phyloP scores from a whole-genome alignment of 2,888 invertebrate species.

The Pelosia muscerda region DNA sequence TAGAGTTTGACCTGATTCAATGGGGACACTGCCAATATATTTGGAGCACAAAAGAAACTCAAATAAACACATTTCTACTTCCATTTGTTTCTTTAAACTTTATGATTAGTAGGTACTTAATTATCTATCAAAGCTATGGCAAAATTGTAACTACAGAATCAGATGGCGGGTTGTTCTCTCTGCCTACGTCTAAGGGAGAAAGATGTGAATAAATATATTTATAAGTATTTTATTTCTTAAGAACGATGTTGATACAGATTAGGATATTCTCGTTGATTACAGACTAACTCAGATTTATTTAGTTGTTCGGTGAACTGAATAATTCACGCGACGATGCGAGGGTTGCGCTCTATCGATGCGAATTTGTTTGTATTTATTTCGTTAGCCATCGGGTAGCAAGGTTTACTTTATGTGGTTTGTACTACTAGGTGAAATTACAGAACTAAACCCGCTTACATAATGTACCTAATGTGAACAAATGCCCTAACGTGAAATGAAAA shows the following conservation, averaged over 20 bases:
- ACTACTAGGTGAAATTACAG: not conserved
- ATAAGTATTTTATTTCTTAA: not conserved
- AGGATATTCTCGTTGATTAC: constrained; percentile 10
- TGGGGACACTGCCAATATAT: too few relatives aligned
- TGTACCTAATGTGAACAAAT: not conserved
- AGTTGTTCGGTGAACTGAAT: constrained; percentile 35
- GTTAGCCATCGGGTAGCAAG: constrained; percentile 9
- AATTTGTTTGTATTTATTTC: constrained; percentile 13
- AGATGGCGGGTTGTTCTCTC: not conserved
- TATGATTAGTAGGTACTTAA: too few relatives aligned
- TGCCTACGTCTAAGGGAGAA: not conserved
- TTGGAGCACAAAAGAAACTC: too few relatives aligned
- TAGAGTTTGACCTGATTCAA: too few relatives aligned
- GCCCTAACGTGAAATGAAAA: not conserved
- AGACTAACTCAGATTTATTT: constrained; percentile 32
- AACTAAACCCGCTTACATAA: not conserved
- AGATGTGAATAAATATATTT: not conserved
- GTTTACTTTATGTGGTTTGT: not conserved
- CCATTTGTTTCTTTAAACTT: too few relatives aligned
- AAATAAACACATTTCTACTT: too few relatives aligned
- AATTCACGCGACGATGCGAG: constrained; percentile 29
- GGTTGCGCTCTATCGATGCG: not conserved
- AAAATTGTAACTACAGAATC: too few relatives aligned
- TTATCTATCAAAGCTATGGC: too few relatives aligned
- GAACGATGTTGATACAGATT: not conserved